Conservation (phyloP, 2,888 invertebrate genomes). For the Vesta saturnalis region DNA sequence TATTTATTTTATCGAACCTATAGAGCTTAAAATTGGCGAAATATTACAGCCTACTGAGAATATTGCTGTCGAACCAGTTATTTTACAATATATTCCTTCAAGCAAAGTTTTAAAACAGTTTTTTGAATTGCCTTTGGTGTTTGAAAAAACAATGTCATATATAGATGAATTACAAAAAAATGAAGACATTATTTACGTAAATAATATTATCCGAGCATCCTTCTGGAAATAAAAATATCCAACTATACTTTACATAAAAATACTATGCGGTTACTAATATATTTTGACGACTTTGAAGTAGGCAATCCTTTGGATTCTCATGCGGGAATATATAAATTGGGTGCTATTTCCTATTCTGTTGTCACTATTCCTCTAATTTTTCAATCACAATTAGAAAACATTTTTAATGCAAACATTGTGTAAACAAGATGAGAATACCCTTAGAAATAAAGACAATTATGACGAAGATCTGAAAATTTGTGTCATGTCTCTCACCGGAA, state of each 20-base stretch:
- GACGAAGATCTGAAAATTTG: too few species aligned
- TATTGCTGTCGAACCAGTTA: background rate
- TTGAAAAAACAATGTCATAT: too few species aligned
- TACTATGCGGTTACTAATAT: background rate
- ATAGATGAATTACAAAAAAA: too few species aligned
- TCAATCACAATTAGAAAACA: background rate
- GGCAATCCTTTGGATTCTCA: constrained; percentile 19
- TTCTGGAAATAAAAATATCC: too few species aligned
- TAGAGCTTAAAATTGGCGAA: background rate
- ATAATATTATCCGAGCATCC: too few species aligned
- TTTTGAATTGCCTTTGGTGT: background rate
- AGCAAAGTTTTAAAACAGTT: constrained; percentile 3
- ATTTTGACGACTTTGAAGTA: constrained; percentile 18
- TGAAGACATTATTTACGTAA: too few species aligned
- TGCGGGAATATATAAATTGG: constrained; percentile 18
- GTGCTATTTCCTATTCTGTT: constrained; percentile 14
- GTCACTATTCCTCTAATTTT: constrained; percentile 2
- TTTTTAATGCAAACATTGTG: background rate
- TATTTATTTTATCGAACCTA: background rate
- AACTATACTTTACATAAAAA: too few species aligned
- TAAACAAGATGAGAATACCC: background rate
- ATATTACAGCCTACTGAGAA: background rate
- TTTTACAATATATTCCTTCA: background rate
- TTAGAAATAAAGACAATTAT: constrained; percentile 21
- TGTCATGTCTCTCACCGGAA: too few species aligned